These are phyloP conservation scores for Apodemia mormo DNA, from an alignment of 2,888 invertebrate species.

Conservation along the genomic window DNA sequence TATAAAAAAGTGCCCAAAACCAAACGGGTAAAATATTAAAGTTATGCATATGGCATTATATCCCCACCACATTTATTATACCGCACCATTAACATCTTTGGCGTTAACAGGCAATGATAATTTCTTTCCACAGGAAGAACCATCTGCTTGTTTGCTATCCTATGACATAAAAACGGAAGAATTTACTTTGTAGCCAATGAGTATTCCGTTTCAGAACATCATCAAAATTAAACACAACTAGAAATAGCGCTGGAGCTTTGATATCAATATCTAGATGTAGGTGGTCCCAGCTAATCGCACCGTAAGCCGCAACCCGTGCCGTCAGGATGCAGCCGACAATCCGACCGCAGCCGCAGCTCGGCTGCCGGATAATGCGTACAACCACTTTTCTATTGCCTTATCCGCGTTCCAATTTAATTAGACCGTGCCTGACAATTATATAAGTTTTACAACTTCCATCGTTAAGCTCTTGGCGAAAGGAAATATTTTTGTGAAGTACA, in stretches of 20 bases:
- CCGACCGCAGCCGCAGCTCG: conserved; percentile 34
- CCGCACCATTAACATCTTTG: too few relatives aligned
- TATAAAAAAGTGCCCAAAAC: too few relatives aligned
- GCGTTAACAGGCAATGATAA: too few relatives aligned
- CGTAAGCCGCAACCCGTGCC: conserved; percentile 28
- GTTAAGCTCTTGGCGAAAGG: background rate
- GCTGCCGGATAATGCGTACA: conserved; percentile 29
- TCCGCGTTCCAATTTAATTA: background rate
- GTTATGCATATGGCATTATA: too few relatives aligned
- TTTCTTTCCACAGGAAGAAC: too few relatives aligned
- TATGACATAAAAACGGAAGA: too few relatives aligned
- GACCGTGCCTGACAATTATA: background rate
- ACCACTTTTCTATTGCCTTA: conserved; percentile 29
- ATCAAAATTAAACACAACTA: background rate
- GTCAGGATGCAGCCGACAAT: conserved; percentile 36
- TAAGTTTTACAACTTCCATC: background rate
- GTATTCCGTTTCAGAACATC: background rate
- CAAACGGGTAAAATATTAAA: too few relatives aligned
- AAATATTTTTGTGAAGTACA: too few relatives aligned
- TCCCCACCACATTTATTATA: too few relatives aligned
- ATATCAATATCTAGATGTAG: conserved; percentile 23
- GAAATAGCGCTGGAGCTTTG: too few relatives aligned
- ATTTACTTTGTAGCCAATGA: too few relatives aligned
- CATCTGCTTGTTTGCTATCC: too few relatives aligned
- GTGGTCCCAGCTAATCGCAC: conserved; percentile 34